Evolutionary conservation across 2,113 vertebrate genomes (phyloP).

Genomic region (Ictalurus furcatus): DNA sequence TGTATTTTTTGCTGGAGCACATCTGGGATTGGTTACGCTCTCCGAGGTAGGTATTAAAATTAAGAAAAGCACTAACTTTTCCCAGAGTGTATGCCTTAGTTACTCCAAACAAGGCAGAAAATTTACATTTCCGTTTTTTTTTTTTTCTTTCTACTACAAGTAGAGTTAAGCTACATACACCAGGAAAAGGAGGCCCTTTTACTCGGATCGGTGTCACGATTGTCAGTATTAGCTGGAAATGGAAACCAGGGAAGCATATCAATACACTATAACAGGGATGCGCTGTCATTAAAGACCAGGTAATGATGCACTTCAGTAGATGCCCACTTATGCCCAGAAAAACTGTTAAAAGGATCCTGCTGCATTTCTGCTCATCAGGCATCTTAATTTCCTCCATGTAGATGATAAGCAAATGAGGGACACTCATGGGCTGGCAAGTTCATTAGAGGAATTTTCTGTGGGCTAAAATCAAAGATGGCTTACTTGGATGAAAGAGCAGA

Average conservation of each 20-base stretch:
- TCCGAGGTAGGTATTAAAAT: constrained; percentile 65
- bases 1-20: constrained; percentile 57
- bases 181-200: constrained; percentile 21
- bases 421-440: constrained; percentile 39
- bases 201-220: constrained; percentile 33
- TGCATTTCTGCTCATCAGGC: constrained; percentile 35
- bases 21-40: constrained; percentile 66
- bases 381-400: constrained; percentile 30
- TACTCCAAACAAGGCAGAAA: constrained; percentile 64
- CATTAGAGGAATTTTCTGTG: constrained; percentile 48
- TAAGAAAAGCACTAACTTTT: constrained; percentile 60
- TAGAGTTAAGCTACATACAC: constrained; percentile 35
- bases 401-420: constrained; percentile 41
- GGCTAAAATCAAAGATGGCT: constrained; percentile 48
- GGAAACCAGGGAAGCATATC: not conserved
- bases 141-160: constrained; percentile 4
- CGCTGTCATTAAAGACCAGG: constrained; percentile 23
- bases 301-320: constrained; percentile 31
- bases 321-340: constrained; percentile 26
- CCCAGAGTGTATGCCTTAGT: constrained; percentile 58
- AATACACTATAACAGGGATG: not conserved
- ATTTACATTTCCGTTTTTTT: constrained; percentile 57
- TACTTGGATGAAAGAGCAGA: constrained; percentile 52
- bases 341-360: constrained; percentile 27
- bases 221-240: not conserved